Base-by-base conservation (phyloP, 2,113 vertebrate genomes). In the Aspiorhynchus laticeps region DNA sequence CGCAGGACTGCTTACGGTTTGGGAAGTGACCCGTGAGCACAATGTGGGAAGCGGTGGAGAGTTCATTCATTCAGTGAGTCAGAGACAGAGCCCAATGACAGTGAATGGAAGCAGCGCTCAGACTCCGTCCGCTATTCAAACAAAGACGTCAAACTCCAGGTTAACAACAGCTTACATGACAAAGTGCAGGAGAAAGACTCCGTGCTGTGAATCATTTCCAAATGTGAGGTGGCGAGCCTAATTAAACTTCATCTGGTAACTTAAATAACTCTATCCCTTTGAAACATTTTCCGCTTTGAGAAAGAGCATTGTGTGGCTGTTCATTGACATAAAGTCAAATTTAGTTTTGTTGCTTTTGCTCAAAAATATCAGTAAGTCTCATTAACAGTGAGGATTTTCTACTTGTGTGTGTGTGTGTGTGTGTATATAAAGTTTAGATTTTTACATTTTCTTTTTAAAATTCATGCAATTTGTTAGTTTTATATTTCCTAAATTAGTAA, bases 1-100 rank as follows among this genome's bases (percentile, higher is more conserved):
- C 41, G 79, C 56, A 46, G 56, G n/a, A 79, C 63, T 78, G 53
- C 63, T 77, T 59, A 80, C 56, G 61, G 86, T 85, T 81, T 81
- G 77, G 4, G 63, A 36, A 84, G 71, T 89, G 88, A 87, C 76
- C 88, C 88, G 33, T 81, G 19, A 81, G n/a, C 73, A 69, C 56
- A 36, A 51, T 67, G 76, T 75, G 26, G 76, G 76, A 74, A 84
- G 36, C 31, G 56, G 41, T 24, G 56, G 51, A 78, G 76, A 81
- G 31, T 74, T 41, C 38, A 63, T 46, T 85, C 24, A 75, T 53
- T 69, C 63, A 59, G 21, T 1, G 28, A 79, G n/a, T 48, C 76
- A 46, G 31, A 53, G 74, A 63, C 79, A 2, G 67, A 75, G 36
- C 11, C 33, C n/a, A 63, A 43, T 10, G 56, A 63, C 79, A 80